Evolutionary conservation across 1,140 invertebrate species (phyloP), one percentile per base, ranked within the genome.

Genomic region (Dendrolimus kikuchii): DNA sequence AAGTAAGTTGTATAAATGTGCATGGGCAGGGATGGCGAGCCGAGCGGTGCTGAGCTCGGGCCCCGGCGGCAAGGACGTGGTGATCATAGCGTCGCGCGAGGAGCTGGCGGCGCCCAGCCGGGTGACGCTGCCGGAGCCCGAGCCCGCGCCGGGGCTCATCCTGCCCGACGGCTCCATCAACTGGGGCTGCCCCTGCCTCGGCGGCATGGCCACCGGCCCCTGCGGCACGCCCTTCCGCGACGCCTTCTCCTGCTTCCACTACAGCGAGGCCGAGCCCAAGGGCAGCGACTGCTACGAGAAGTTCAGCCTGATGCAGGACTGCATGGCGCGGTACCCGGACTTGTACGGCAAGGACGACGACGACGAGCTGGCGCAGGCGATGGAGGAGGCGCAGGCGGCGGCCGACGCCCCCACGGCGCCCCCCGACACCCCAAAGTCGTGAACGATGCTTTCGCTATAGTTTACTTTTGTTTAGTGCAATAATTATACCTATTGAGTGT

Each of bases 151-250:
- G 55, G 96, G 97, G 38, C 86, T 98, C 2, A 92, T 99, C 55
- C 86, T 95, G 39, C 89, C 93, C 2, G 95, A 95, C 88, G 97
- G 98, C 5, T 92, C 95, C 47, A 98, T 99, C 55, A 99, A 99
- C 86, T 99, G 97, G 96, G 94, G 94, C 74, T 99, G 98, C 73
- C 98, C 97, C 0, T 99, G 98, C 86, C 89, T 99, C 10, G 97
- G 97, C 38, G 96, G 96, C 8, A 97, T 98, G 94, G 95, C 96
- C 5, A 96, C 95, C 5, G 97, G 97, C 3, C 97, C 98, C 0
- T 99, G 98, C 82, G 97, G 96, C 0, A 87, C 94, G 7, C 93
- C 97, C 79, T 99, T 99, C 81, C 86, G 97, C 50, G 94, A 97
- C 60, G 96, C 97, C 0, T 98, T 99, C 78, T 93, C 95, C 10